Percentiles rank a stretch among this genome's conserved stretches.
Evolutionary conservation across 2,113 vertebrate species (phyloP).

Genomic region (Python bivittatus): DNA sequence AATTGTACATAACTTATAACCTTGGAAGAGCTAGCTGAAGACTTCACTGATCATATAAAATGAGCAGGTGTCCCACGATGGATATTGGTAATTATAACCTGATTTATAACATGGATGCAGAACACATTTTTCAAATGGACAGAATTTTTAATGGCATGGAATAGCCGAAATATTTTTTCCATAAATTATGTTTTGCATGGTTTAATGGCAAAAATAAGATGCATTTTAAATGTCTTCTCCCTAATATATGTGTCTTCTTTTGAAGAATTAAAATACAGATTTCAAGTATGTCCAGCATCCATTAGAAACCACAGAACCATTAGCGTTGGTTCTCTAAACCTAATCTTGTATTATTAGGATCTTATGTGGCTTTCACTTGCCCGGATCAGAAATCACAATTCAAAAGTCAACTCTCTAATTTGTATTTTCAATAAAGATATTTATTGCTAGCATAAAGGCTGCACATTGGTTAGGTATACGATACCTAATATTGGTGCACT

Average conservation of each 20-base stretch:
- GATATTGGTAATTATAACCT: neutral
- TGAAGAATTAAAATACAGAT: neutral
- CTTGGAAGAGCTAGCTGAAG: neutral
- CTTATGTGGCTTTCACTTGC: conserved; percentile 30
- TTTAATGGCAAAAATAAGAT: neutral
- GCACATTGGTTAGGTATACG: conserved; percentile 76
- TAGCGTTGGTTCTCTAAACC: neutral
- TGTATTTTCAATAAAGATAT: conserved; percentile 22
- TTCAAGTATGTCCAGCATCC: neutral
- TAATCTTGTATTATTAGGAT: neutral
- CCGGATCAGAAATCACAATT: conserved; percentile 12
- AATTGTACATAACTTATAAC: neutral
- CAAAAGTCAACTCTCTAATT: neutral
- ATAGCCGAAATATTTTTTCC: neutral
- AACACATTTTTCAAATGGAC: neutral
- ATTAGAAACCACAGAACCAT: neutral
- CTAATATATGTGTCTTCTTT: neutral
- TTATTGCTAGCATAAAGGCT: conserved; percentile 6
- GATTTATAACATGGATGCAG: neutral
- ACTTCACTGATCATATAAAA: neutral
- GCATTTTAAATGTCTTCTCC: neutral
- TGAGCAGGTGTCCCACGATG: neutral
- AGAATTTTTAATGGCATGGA: neutral
- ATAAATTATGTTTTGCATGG: neutral
- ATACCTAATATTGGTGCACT: conserved; percentile 96